Percentiles rank a stretch among this genome's conserved stretches.
Evolutionary conservation across 2,113 vertebrate genomes (phyloP).

Genomic region (Notarius lentiginosus): DNA sequence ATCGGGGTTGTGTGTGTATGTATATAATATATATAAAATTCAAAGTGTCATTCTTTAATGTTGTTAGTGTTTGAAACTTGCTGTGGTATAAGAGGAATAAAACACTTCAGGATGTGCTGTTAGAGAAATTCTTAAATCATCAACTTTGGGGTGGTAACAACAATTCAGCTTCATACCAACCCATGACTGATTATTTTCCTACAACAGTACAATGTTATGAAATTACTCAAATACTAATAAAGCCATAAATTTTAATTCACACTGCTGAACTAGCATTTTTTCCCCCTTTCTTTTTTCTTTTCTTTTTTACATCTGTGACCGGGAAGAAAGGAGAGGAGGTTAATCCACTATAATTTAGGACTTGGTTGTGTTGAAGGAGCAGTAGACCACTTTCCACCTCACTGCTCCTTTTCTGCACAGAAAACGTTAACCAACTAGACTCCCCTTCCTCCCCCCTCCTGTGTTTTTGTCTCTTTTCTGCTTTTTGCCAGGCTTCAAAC

Average conservation of each 20-base stretch:
- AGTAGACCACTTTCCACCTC: constrained; percentile 40
- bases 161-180: background rate
- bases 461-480: constrained; percentile 19
- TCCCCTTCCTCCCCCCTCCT: background rate
- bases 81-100: background rate
- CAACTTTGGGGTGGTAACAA: background rate
- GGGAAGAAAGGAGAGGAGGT: constrained; percentile 37
- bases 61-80: background rate
- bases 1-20: no score
- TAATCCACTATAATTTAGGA: constrained; percentile 50
- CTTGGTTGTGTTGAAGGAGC: constrained; percentile 35
- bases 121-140: background rate
- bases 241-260: background rate
- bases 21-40: background rate
- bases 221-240: background rate
- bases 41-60: background rate
- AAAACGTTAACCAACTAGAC: background rate
- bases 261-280: background rate
- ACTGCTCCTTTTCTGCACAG: constrained; percentile 46
- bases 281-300: background rate
- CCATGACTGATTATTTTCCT: background rate
- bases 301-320: background rate
- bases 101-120: background rate
- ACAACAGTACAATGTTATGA: background rate
- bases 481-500: constrained; percentile 61